Evolutionary conservation across 2,797 vertebrate species (phyloP).

Genomic region (Rhynchonycteris naso): DNA sequence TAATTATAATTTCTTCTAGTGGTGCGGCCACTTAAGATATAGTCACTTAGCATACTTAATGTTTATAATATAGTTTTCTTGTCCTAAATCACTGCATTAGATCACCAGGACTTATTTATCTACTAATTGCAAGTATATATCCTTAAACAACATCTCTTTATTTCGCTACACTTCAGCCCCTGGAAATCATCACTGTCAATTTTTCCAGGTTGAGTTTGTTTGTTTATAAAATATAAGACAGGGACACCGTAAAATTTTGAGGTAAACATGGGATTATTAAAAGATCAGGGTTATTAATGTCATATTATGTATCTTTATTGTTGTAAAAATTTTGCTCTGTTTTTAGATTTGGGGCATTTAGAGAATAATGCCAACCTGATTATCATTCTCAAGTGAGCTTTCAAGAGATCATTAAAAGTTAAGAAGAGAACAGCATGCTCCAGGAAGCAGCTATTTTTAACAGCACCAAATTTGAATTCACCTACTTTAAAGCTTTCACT

Average conservation of each 20-base stretch:
- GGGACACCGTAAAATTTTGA: not conserved
- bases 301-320: conserved; percentile 41
- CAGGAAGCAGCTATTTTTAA: conserved; percentile 79
- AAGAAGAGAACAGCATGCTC: conserved; percentile 75
- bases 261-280: not conserved
- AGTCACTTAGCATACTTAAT: not conserved
- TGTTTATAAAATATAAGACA: not conserved
- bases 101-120: not conserved
- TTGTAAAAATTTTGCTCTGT: conserved; percentile 64
- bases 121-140: not conserved
- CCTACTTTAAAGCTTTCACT: conserved; percentile 70
- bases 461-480: conserved; percentile 73
- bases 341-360: conserved; percentile 74
- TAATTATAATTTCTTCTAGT: not conserved
- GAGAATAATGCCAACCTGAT: conserved; percentile 77
- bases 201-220: not conserved
- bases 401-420: conserved; percentile 80
- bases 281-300: not conserved
- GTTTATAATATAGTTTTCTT: not conserved
- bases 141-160: not conserved
- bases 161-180: not conserved
- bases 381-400: conserved; percentile 81
- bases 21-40: not conserved
- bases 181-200: not conserved
- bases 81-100: not conserved